Conservation (phyloP, 2,888 invertebrate species). For the Papilio elwesi region DNA sequence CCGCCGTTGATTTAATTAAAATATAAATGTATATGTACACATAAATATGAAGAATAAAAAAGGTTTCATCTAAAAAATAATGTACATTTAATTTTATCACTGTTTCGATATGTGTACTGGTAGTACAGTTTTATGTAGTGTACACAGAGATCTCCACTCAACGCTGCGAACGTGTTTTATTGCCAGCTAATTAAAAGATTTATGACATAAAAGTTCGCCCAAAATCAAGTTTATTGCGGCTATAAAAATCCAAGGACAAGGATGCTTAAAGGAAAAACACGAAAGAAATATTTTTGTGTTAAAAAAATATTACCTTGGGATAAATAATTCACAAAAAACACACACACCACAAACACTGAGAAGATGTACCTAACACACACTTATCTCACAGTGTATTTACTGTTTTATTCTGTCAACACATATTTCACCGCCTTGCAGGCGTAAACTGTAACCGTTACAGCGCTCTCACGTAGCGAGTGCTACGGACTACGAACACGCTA, state of each 20-base stretch:
- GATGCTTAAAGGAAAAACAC: constrained; percentile 26
- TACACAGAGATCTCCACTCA: constrained; percentile 16
- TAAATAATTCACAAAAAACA: constrained; percentile 25
- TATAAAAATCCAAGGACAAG: constrained; percentile 34
- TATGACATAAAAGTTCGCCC: not conserved
- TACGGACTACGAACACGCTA: constrained; percentile 73
- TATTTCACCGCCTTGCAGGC: constrained; percentile 32
- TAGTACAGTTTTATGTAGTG: constrained; percentile 2
- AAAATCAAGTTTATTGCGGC: constrained; percentile 31
- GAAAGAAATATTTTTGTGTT: constrained; percentile 21
- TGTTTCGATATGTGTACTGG: constrained; percentile 4
- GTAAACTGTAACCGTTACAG: constrained; percentile 40
- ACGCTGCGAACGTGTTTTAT: constrained; percentile 20
- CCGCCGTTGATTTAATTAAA: no score
- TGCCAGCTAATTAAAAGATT: constrained; percentile 26
- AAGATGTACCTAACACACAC: constrained; percentile 40
- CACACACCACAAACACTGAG: constrained; percentile 30
- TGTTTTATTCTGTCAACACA: constrained; percentile 25
- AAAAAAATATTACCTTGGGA: constrained; percentile 20
- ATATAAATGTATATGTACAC: no score
- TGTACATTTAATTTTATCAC: not conserved
- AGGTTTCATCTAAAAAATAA: no score
- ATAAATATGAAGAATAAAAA: no score
- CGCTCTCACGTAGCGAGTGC: constrained; percentile 67
- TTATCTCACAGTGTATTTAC: constrained; percentile 42